Evolutionary conservation across 2,113 vertebrate species (phyloP).

Genomic region (Dermatemys mawii): DNA sequence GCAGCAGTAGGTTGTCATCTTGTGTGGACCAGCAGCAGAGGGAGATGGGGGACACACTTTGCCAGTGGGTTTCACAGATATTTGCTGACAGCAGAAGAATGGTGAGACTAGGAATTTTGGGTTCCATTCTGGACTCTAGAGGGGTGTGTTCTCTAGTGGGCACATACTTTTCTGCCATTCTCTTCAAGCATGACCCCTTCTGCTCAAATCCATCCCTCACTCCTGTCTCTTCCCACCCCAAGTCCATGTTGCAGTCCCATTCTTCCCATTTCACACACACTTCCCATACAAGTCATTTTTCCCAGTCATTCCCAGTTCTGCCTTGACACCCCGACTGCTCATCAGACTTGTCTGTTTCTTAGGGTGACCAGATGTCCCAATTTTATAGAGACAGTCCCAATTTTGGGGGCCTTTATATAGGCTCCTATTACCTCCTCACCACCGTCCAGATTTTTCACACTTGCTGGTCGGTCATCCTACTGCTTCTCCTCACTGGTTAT

Average conservation of each 20-base stretch:
- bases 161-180: background rate
- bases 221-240: background rate
- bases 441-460: too few species aligned
- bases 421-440: too few species aligned
- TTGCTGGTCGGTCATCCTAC: too few species aligned
- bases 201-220: background rate
- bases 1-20: background rate
- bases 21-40: background rate
- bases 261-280: rapidly evolving
- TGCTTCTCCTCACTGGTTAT: background rate
- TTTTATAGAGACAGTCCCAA: too few species aligned
- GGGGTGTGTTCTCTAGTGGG: background rate
- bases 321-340: background rate
- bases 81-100: background rate
- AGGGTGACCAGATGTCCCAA: too few species aligned
- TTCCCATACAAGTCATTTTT: background rate
- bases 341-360: background rate
- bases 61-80: background rate
- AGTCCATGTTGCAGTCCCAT: background rate
- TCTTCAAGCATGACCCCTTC: background rate
- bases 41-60: background rate
- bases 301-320: background rate
- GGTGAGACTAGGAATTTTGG: background rate
- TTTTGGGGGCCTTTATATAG: too few species aligned
- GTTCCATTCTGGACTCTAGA: background rate